These are phyloP conservation scores for Hyles lineata DNA, from an alignment of 2,888 invertebrate species.

Conservation along the genomic window DNA sequence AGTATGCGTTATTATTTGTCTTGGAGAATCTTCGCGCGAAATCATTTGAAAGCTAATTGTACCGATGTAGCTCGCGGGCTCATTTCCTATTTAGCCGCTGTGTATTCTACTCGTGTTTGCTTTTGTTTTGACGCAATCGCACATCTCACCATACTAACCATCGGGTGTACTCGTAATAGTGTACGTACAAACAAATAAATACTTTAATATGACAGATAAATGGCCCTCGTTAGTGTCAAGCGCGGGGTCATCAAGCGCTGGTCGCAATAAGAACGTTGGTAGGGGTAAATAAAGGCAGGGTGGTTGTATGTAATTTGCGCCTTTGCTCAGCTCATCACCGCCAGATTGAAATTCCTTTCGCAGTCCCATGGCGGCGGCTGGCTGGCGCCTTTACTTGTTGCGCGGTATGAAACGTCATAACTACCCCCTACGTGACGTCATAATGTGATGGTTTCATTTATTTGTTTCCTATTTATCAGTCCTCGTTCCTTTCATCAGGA, in stretches of 20 bases:
- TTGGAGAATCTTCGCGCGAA: slow-evolving; percentile 1
- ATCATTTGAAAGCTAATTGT: slow-evolving; percentile 5
- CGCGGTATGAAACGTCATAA: slow-evolving; percentile 74
- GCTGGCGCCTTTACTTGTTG: slow-evolving; percentile 79
- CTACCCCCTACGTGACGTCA: slow-evolving; percentile 70
- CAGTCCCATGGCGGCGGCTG: slow-evolving; percentile 66
- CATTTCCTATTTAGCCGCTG: slow-evolving; percentile 14
- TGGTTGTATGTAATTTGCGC: slow-evolving; percentile 75
- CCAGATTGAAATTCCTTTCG: slow-evolving; percentile 81
- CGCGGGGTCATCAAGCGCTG: not conserved
- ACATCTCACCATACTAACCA: not conserved
- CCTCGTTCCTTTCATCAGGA: slow-evolving; percentile 18
- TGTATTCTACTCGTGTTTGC: not conserved
- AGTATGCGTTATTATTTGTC: not conserved
- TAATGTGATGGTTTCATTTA: slow-evolving; percentile 65
- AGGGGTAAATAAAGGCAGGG: slow-evolving; percentile 58
- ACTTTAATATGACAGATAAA: not conserved
- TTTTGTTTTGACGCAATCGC: slow-evolving; percentile 5
- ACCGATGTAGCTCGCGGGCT: not conserved
- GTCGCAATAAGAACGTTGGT: slow-evolving; percentile 16
- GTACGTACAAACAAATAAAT: slow-evolving; percentile 2
- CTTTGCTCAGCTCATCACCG: slow-evolving; percentile 73
- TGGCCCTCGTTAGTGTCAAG: not conserved
- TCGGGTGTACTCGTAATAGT: not conserved
- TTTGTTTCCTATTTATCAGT: slow-evolving; percentile 54